Percentiles rank a stretch among this genome's conserved stretches.
Evolutionary conservation across 2,113 vertebrate species (phyloP).

Genomic region (Apodemus sylvaticus): DNA sequence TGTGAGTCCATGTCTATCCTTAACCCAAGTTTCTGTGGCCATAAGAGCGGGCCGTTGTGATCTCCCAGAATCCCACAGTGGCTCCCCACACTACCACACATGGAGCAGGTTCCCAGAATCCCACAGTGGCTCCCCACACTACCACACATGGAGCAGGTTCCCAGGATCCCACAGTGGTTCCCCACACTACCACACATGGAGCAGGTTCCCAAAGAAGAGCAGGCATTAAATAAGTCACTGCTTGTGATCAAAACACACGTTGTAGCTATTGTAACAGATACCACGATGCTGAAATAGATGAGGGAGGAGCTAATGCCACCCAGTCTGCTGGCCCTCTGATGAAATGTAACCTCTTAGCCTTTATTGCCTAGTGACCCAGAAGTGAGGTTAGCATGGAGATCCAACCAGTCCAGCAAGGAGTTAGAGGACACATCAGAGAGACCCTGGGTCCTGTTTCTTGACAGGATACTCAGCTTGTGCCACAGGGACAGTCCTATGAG

Average conservation of each 20-base stretch:
- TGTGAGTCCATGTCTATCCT: background rate
- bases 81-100: background rate
- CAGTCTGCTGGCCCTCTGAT: background rate
- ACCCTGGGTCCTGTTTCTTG: background rate
- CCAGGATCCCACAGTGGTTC: background rate
- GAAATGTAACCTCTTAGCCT: background rate
- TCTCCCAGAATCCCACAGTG: background rate
- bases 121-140: background rate
- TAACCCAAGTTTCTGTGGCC: background rate
- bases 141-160: background rate
- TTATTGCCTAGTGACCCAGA: background rate
- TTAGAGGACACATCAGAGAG: background rate
- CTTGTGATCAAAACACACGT: no score
- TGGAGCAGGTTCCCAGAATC: background rate
- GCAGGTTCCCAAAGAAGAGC: background rate
- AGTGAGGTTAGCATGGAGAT: background rate
- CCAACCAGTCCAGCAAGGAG: background rate
- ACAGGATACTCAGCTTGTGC: background rate
- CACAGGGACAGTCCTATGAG: background rate
- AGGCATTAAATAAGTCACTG: background rate
- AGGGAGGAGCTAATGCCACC: background rate
- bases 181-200: background rate
- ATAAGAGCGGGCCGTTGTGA: background rate
- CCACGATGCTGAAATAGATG: background rate
- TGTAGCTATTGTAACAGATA: background rate